A percentile compares a stretch with the other conserved stretches of the same genome.
phyloP scores from a whole-genome alignment of 2,797 vertebrate genomes.

The Diplodus sargus region DNA sequence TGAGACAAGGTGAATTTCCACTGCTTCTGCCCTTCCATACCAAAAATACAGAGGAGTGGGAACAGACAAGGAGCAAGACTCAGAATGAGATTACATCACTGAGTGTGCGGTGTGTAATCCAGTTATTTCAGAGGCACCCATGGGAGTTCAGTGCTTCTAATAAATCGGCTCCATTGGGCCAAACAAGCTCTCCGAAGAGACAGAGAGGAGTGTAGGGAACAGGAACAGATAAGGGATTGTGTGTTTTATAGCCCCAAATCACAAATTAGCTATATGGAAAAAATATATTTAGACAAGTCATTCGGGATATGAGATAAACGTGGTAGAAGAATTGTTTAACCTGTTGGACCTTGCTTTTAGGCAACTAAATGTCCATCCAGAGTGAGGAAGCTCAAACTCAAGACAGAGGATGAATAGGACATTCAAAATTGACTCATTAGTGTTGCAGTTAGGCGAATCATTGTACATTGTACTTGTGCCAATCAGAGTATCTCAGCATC shows the following conservation, averaged over 20 bases:
- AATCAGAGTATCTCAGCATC: not conserved
- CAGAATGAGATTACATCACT: slow-evolving; percentile 76
- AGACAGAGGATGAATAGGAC: not conserved
- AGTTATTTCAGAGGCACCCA: slow-evolving; percentile 66
- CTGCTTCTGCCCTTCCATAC: slow-evolving; percentile 17
- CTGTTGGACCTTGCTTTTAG: not conserved
- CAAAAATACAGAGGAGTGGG: slow-evolving; percentile 30
- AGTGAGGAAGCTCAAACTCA: not conserved
- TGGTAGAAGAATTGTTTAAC: not conserved
- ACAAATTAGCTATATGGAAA: not conserved
- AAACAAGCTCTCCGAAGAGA: slow-evolving; percentile 55
- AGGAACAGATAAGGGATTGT: not conserved
- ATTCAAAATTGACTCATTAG: not conserved
- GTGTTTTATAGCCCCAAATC: too few relatives aligned
- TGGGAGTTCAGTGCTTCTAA: slow-evolving; percentile 61
- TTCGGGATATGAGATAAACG: not conserved
- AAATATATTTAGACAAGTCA: too few relatives aligned
- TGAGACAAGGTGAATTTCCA: slow-evolving; percentile 22
- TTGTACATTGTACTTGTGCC: not conserved
- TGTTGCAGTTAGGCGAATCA: not conserved
- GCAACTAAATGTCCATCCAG: not conserved
- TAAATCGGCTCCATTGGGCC: slow-evolving; percentile 51
- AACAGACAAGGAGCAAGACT: slow-evolving; percentile 65
- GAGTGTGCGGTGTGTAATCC: slow-evolving; percentile 75
- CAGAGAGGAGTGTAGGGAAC: not conserved